phyloP scores from a whole-genome alignment of 2,888 invertebrate genomes.

The Villa cingulata region DNA sequence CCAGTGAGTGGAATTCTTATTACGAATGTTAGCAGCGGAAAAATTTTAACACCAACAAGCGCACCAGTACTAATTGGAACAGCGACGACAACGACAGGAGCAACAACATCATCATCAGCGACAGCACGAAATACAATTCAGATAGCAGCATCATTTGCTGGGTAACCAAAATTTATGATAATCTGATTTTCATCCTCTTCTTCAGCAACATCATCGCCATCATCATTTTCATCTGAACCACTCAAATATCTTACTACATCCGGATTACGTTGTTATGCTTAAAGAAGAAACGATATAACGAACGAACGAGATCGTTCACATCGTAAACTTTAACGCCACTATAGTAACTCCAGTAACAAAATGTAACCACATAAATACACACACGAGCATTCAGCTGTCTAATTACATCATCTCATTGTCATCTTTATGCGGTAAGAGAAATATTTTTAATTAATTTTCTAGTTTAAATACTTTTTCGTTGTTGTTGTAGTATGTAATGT shows the following conservation, averaged over 20 bases:
- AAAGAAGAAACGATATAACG: neutral
- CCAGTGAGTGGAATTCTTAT: neutral
- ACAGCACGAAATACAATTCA: constrained; percentile 12
- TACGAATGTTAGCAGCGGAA: neutral
- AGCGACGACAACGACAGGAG: constrained; percentile 21
- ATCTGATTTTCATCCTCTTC: neutral
- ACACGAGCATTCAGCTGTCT: too few species aligned
- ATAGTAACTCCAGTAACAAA: too few species aligned
- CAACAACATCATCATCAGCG: constrained; percentile 9
- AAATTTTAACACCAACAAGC: neutral
- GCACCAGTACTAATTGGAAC: constrained; percentile 23
- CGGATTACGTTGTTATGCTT: neutral
- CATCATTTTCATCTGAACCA: too few species aligned
- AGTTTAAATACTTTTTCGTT: too few species aligned
- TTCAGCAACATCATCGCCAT: too few species aligned
- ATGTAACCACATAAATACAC: too few species aligned
- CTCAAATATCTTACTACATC: neutral
- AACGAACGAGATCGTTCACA: too few species aligned
- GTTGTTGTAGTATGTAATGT: too few species aligned
- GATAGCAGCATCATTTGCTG: constrained; percentile 24
- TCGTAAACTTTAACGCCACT: too few species aligned
- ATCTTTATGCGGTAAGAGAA: too few species aligned
- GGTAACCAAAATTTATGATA: constrained; percentile 19
- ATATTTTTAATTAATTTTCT: too few species aligned
- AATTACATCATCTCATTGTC: too few species aligned